Conservation (phyloP, 2,888 invertebrate genomes). For the Laspeyria flexula region DNA sequence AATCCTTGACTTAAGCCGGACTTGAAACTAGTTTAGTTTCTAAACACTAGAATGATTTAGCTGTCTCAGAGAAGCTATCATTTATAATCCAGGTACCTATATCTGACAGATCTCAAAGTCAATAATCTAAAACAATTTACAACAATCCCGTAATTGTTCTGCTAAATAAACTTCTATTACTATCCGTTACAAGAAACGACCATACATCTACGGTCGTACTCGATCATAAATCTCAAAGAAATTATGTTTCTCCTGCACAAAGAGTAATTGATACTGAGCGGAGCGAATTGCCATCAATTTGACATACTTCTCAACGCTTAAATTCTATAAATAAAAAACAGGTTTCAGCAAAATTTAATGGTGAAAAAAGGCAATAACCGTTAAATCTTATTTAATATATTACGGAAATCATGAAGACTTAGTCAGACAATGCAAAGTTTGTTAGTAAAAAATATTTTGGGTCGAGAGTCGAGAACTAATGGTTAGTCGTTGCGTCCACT, state of each 20-base stretch:
- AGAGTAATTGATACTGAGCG: slow-evolving; percentile 16
- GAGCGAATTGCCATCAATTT: slow-evolving; percentile 50
- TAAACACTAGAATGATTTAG: too few species aligned
- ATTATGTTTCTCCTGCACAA: slow-evolving; percentile 1
- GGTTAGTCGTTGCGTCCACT: slow-evolving; percentile 20
- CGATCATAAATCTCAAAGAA: slow-evolving; percentile 1
- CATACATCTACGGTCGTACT: neutral
- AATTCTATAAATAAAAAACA: slow-evolving; percentile 43
- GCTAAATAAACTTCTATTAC: neutral
- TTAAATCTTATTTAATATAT: slow-evolving; percentile 63
- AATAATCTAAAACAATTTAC: neutral
- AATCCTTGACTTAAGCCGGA: too few species aligned
- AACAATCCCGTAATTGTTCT: neutral
- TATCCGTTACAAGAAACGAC: neutral
- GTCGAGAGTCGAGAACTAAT: slow-evolving; percentile 26
- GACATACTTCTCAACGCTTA: slow-evolving; percentile 49
- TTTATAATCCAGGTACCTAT: too few species aligned
- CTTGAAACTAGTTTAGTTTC: too few species aligned
- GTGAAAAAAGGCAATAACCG: slow-evolving; percentile 19
- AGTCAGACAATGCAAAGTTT: slow-evolving; percentile 36
- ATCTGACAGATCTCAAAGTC: neutral
- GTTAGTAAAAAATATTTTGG: slow-evolving; percentile 38
- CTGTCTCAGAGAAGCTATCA: too few species aligned
- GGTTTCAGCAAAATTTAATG: slow-evolving; percentile 35
- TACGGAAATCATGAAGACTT: slow-evolving; percentile 55